Base-by-base conservation (phyloP, 2,797 vertebrate genomes). In the Notoglanidium macrostoma region DNA sequence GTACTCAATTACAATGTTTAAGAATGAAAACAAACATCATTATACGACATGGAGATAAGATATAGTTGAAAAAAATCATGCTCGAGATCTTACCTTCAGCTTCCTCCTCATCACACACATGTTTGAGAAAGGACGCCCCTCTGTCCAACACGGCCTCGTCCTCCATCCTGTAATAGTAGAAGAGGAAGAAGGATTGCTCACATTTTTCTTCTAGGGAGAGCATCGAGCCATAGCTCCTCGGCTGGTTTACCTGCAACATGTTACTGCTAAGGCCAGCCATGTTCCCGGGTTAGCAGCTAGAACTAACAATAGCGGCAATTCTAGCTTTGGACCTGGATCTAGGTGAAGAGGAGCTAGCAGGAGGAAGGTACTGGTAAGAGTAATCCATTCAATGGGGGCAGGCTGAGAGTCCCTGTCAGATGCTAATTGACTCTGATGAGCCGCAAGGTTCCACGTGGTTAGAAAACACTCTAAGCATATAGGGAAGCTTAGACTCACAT, bases 81-180 rank as follows among this genome's bases (percentile, higher is more conserved):
- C 83, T 87, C 35, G 32, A 8, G 0, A 26, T 74, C 97, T 97
- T 94, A 99, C 98, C 98, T 95, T 98, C 98, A 9, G 98, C 97
- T 92, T 99, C 98, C 94, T 99, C 97, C 90, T 98, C 97, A 76
- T 99, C 97, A 59, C 98, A 99, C 4, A 97, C 95, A 80, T 98
- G 97, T 87, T 99, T 99, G 88, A 99, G 95, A 91, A 98, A 96
- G 88, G 98, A 99, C 32, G 98, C 98, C 90, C 98, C 98, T 91
- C 97, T 96, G 95, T 99, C 98, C 96, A 99, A 92, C 90, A 99
- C 98, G 32, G 98, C 98, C 95, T 99, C 98, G 92, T 99, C 98
- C 95, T 99, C 98, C 97, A 99, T 97, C 96, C 98, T 99, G 93
- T 98, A 99, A 96, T 98, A 98, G 96, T 98, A 99, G 93, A 98